phyloP scores from a whole-genome alignment of 2,888 invertebrate species.

The Drosophila borealis region DNA sequence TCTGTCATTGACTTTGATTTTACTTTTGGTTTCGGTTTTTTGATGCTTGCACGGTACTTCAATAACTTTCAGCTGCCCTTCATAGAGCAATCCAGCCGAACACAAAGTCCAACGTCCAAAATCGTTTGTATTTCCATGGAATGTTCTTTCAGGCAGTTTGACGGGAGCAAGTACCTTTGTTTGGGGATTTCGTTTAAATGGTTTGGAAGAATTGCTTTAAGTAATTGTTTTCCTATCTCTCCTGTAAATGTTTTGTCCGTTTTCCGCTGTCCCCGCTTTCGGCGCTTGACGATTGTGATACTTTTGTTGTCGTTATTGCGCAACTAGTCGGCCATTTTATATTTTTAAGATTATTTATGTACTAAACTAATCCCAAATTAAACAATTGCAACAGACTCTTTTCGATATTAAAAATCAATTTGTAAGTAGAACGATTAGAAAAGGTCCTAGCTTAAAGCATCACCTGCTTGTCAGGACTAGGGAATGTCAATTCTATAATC shows the following conservation, averaged over 20 bases:
- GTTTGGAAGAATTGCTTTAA: conserved; percentile 78
- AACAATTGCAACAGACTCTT: not conserved
- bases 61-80: conserved; percentile 58
- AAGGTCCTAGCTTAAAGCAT: no score
- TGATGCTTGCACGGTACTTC: conserved; percentile 46
- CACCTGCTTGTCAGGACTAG: no score
- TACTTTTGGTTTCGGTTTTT: conserved; percentile 64
- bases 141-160: conserved; percentile 57
- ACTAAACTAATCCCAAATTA: not conserved
- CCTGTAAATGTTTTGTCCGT: conserved; percentile 37
- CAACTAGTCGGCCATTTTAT: conserved; percentile 12
- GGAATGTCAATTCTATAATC: no score
- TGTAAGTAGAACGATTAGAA: no score
- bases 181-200: conserved; percentile 81
- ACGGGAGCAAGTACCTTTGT: conserved; percentile 79
- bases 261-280: conserved; percentile 16
- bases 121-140: conserved; percentile 52
- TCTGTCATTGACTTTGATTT: conserved; percentile 74
- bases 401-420: no score
- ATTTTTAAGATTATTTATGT: conserved; percentile 8
- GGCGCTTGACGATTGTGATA: conserved; percentile 1
- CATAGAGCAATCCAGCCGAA: conserved; percentile 34
- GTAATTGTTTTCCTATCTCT: conserved; percentile 74
- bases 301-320: conserved; percentile 14
- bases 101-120: conserved; percentile 39